Percentiles rank a stretch among this genome's conserved stretches.
phyloP scores from a whole-genome alignment of 2,888 invertebrate species.

The Dynastes tityus region DNA sequence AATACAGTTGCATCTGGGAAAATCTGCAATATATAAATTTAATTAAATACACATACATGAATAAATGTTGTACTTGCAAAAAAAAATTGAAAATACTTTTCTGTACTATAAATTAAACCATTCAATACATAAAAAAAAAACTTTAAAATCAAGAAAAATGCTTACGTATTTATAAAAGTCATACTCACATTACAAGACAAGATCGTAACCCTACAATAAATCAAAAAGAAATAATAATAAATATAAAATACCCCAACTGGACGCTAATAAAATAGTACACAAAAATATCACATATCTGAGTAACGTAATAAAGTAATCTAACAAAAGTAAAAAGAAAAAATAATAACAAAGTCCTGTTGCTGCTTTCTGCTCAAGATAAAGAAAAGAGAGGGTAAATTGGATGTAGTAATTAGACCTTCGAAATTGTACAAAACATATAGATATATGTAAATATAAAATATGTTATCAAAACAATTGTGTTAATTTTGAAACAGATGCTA shows the following conservation, averaged over 20 bases:
- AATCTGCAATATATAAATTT: too few relatives aligned
- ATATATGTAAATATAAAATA: conserved; percentile 19
- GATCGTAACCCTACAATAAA: conserved; percentile 43
- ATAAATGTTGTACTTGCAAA: neutral
- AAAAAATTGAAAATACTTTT: neutral
- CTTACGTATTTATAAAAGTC: conserved; percentile 38
- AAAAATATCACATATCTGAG: conserved; percentile 20
- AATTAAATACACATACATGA: neutral
- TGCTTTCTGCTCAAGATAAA: conserved; percentile 18
- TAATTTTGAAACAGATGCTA: conserved; percentile 47
- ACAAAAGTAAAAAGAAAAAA: neutral
- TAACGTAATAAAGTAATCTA: conserved; percentile 19
- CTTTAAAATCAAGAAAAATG: conserved; percentile 29
- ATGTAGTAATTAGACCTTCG: neutral
- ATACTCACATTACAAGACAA: conserved; percentile 47
- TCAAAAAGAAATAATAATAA: conserved; percentile 20
- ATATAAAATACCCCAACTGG: conserved; percentile 38
- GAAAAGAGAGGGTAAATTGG: neutral
- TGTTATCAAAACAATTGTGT: conserved; percentile 44
- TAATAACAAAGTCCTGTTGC: conserved; percentile 6
- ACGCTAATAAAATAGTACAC: conserved; percentile 24
- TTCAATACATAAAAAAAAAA: conserved; percentile 27
- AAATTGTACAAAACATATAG: neutral
- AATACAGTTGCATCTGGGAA: too few relatives aligned
- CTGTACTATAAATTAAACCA: conserved; percentile 34